Conservation (phyloP, 2,888 invertebrate genomes). For the Hedychridium roseum region DNA sequence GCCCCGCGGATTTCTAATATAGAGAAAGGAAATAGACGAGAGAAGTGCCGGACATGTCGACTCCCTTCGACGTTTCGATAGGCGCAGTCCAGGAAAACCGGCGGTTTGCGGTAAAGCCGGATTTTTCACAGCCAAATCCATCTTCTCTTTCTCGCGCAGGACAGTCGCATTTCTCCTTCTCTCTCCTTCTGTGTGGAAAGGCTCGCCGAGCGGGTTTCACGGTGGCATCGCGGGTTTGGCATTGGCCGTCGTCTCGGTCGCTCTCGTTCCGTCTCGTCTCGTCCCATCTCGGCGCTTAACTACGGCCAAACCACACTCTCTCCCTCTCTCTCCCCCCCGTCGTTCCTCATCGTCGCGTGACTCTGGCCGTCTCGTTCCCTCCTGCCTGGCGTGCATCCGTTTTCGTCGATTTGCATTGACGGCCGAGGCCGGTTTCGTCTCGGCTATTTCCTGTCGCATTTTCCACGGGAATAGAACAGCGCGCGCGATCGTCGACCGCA, state of each 20-base stretch:
- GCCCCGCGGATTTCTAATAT: slow-evolving; percentile 42
- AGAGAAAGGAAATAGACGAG: slow-evolving; percentile 19
- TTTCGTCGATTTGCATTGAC: slow-evolving; percentile 40
- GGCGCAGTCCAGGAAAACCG: no score
- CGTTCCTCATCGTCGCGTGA: neutral
- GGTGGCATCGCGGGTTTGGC: slow-evolving; percentile 39
- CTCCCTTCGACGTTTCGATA: slow-evolving; percentile 12
- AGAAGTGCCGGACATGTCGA: neutral
- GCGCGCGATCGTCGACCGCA: slow-evolving; percentile 48
- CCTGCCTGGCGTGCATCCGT: slow-evolving; percentile 15
- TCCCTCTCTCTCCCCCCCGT: neutral
- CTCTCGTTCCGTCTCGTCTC: slow-evolving; percentile 26
- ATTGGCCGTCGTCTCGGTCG: slow-evolving; percentile 40
- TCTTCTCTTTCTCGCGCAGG: slow-evolving; percentile 4
- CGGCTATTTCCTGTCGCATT: slow-evolving; percentile 57
- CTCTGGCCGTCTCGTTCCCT: slow-evolving; percentile 8
- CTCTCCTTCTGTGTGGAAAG: neutral
- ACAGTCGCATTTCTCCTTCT: neutral
- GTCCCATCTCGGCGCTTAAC: no score
- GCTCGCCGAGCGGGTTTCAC: slow-evolving; percentile 15
- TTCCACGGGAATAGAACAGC: slow-evolving; percentile 53
- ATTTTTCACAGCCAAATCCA: no score
- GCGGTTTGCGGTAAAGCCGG: no score
- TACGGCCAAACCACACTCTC: no score
- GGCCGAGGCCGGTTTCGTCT: slow-evolving; percentile 48